Percentiles rank a stretch among this genome's conserved stretches.
Evolutionary conservation across 2,888 invertebrate species (phyloP).

Genomic region (Melipona bicolor): DNA sequence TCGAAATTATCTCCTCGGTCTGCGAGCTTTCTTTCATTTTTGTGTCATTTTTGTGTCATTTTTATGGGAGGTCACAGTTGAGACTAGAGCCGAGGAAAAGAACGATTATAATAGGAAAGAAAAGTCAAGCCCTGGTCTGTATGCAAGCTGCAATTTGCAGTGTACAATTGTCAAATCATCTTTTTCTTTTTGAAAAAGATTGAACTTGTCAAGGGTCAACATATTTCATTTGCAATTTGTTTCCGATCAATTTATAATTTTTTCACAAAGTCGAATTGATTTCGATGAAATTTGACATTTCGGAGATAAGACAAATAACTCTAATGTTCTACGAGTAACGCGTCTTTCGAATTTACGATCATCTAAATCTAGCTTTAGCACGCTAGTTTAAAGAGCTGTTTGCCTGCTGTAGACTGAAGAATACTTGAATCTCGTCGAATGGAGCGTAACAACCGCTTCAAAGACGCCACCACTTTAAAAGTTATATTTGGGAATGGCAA

Average conservation of each 20-base stretch:
- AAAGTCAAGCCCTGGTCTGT: no score
- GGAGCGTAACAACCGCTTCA: conserved; percentile 7
- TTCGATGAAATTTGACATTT: not conserved
- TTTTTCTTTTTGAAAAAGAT: no score
- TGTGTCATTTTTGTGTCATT: no score
- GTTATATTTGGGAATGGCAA: conserved; percentile 25
- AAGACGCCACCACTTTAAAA: conserved; percentile 18
- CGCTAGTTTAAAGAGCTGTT: not conserved
- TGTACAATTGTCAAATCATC: no score
- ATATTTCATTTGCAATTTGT: no score
- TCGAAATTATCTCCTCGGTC: not conserved
- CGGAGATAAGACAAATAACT: not conserved
- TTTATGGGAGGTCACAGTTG: not conserved
- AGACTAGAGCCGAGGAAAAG: not conserved
- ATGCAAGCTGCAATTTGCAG: no score
- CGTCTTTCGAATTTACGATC: not conserved
- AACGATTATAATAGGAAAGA: no score
- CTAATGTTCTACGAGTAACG: no score
- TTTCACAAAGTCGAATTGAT: not conserved
- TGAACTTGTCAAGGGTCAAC: no score
- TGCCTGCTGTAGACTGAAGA: not conserved
- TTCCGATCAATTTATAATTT: no score
- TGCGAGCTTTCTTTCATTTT: not conserved
- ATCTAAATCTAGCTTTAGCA: not conserved
- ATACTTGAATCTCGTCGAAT: conserved; percentile 3